Evolutionary conservation across 1,140 invertebrate genomes (phyloP), one percentile per base, ranked within the genome.

Genomic region (Drusus annulatus): DNA sequence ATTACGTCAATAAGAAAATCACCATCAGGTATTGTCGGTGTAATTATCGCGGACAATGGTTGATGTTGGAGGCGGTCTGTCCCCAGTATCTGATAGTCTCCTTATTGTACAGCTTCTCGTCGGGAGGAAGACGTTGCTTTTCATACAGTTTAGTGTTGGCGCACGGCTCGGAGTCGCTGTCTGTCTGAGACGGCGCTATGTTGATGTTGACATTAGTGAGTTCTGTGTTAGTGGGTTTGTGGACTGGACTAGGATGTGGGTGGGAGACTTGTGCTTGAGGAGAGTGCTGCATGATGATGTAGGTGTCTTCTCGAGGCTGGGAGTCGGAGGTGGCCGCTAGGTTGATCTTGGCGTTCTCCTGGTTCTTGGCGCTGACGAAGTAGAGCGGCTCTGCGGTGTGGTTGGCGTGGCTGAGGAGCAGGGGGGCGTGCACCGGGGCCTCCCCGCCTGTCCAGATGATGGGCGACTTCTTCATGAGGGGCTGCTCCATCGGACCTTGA

Each of bases 91-190:
- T 21, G 28, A 83, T 83, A 7, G 82, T 77, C 19, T 83, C 77
- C 74, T 83, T 83, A 21, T 81, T 79, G 52, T 83, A 83, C 4
- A 83, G 65, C 77, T 83, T 83, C 19, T 81, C 82, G 23, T 77
- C 78, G 4, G 62, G 68, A 15, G 78, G 78, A 50, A 82, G 63
- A 13, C 74, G 58, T 76, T 79, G 80, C 17, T 81, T 81, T 23
- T 81, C 76, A 51, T 81, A 79, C 51, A 79, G 45, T 60, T 81
- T 81, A 54, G 36, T 69, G 56, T 78, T 78, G 25, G 71, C 50
- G 31, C 73, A 76, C 23, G 50, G 31, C 3, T 31, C 28, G 10
- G 28, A 31, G 19, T 73, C 60, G 19, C 45, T 58, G 6, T 65
- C 75, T 3, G 50, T 15, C 56, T 63, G 36, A 16, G 28, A 25